Evolutionary conservation across 2,888 invertebrate genomes (phyloP), one percentile per base, ranked within the genome.

Genomic region (Xestia sexstrigata): DNA sequence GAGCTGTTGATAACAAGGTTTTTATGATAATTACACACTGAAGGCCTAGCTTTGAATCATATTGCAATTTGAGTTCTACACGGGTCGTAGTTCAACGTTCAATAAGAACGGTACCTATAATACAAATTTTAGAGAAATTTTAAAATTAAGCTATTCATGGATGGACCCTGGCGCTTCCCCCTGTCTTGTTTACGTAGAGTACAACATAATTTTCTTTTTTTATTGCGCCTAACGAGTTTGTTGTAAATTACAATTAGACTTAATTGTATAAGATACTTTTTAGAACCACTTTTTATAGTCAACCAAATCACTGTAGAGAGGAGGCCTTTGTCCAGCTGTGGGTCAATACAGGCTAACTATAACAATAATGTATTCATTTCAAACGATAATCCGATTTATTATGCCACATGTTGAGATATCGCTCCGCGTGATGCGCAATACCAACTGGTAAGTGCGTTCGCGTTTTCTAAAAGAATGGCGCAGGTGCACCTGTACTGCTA

Each of bases 321-420:
- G n/a, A n/a, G n/a, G n/a, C n/a, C n/a, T n/a, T n/a, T n/a, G n/a
- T n/a, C n/a, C n/a, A n/a, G n/a, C n/a, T n/a, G n/a, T n/a, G n/a
- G n/a, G n/a, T n/a, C n/a, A n/a, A n/a, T n/a, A n/a, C n/a, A n/a
- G n/a, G n/a, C n/a, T n/a, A n/a, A n/a, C n/a, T n/a, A n/a, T n/a
- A n/a, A n/a, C n/a, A n/a, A n/a, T n/a, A n/a, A n/a, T n/a, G n/a
- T 17, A 60, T 62, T 74, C 45, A 69, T 35, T 67, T 58, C 0
- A 70, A 62, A 62, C 13, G 35, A 62, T 81, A 58, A 84, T 75
- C 35, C 49, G 11, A 63, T 72, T 70, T 70, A 78, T 63, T 82
- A 85, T 76, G 74, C 85, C 88, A 88, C 88, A 88, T 81, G 87
- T 49, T 73, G n/a, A 26, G 69, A 69, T 78, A 71, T 76, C 58